phyloP scores from a whole-genome alignment of 2,888 invertebrate species.

The Pseudoips prasinana region DNA sequence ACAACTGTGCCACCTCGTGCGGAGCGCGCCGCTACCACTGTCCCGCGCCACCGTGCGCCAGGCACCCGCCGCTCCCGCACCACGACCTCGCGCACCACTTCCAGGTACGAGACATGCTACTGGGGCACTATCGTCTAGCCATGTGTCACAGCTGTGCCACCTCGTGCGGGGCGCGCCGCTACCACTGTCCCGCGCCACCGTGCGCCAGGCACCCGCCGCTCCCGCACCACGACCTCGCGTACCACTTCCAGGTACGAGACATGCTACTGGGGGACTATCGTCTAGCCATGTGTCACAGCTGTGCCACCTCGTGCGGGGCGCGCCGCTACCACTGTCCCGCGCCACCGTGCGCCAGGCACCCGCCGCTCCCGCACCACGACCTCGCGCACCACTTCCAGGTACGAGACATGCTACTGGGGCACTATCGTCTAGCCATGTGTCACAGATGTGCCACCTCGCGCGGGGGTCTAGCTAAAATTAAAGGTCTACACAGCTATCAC shows the following conservation, averaged over 20 bases:
- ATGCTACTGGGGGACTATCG: background rate
- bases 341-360: slow-evolving; percentile 43
- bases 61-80: slow-evolving; percentile 22
- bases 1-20: background rate
- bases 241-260: slow-evolving; percentile 28
- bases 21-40: slow-evolving; percentile 34
- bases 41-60: slow-evolving; percentile 49
- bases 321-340: background rate
- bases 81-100: slow-evolving; percentile 20
- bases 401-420: background rate
- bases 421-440: no score
- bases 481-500: no score
- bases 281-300: background rate
- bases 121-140: background rate
- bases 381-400: slow-evolving; percentile 34
- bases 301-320: background rate
- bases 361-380: slow-evolving; percentile 42
- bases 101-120: slow-evolving; percentile 18
- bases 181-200: slow-evolving; percentile 50
- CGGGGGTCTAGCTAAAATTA: no score
- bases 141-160: background rate
- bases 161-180: slow-evolving; percentile 30
- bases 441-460: no score
- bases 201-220: slow-evolving; percentile 36
- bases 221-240: slow-evolving; percentile 11